Base-by-base conservation (phyloP, 2,113 vertebrate genomes). In the Candoia aspera region DNA sequence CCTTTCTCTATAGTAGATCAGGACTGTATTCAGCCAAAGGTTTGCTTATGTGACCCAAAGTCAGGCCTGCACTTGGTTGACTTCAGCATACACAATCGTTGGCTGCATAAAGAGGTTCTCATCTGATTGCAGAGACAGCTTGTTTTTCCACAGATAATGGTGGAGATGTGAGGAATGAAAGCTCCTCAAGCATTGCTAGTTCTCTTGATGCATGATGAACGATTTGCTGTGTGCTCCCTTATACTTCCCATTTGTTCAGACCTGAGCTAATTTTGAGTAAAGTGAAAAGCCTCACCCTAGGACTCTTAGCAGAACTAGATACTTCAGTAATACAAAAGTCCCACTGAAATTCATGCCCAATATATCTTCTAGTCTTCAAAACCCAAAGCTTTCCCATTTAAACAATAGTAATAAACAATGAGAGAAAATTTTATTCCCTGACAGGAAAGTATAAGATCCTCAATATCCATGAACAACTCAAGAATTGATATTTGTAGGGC, bases 401-500 rank as follows among this genome's bases (percentile, higher is more conserved):
- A 94, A 92, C 88, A 91, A 3, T 94, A 89, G 92, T 94, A 94
- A 93, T 92, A 84, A 89, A 12, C 94, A 94, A 91, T 97, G 94
- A 68, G 95, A 93, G 90, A 95, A 93, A 95, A 95, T 96, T 96
- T 95, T 96, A 96, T 91, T 95, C 96, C 96, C 96, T 90, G 95
- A 4, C 96, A 95, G 93, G 86, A 96, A 86, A 96, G 95, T 95
- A 91, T 95, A 96, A 95, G 96, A 90, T 88, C 94, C 95, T 93
- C 95, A 96, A 94, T 96, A 96, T 95, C 97, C 97, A 95, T 96
- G 96, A 96, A 96, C 84, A 83, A 95, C 97, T 93, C 92, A 90
- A 0, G 1, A 94, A 93, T 96, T 94, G 93, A 83, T 95, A 9
- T 91, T 79, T 90, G 96, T 94, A 89, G 88, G 93, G 55, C 64